Evolutionary conservation across 2,888 invertebrate species (phyloP), one percentile per base, ranked within the genome.

Genomic region (Sesia apiformis): DNA sequence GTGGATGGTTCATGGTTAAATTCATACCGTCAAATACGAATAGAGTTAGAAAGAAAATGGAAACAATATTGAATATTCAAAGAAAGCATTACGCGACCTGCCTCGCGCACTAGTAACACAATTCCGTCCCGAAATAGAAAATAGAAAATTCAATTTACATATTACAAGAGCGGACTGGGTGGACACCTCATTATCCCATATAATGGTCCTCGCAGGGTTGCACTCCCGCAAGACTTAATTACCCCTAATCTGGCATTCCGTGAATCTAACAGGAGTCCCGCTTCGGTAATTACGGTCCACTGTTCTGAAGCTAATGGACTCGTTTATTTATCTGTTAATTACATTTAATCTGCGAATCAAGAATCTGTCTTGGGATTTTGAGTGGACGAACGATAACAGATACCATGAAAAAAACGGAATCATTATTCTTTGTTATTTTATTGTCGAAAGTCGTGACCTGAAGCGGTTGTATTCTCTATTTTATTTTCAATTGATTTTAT

Each of bases 101-200:
- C 23, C n/a, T 23, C n/a, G 8, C 7, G 46, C 46, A 46, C 46
- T 46, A 46, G 8, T 46, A 46, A n/a, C 7, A 46, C 46, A 46
- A 46, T 46, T 46, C 23, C 8, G 46, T 46, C n/a, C 23, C 8
- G 8, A 46, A 46, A 46, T 46, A 39, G 66, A 63, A 70, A 75
- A 78, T 75, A 74, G 76, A 76, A 78, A 82, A 81, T 85, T 85
- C 78, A 84, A 84, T 86, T 85, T 84, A 78, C 83, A 84, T 86
- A 84, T 78, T 77, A 81, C 78, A 80, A 74, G 77, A 74, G 78
- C 60, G 62, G 70, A 69, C 79, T 77, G 84, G 80, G 79, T 84
- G 84, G 84, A 79, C 86, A 81, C 79, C 84, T 84, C 84, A 84
- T 86, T 86, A 84, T 82, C 83, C 84, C 82, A 77, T 80, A 80